A percentile compares a stretch with the other conserved stretches of the same genome.
Conservation (phyloP, 1,140 invertebrate genomes). For the Harpegnathos saltator region DNA sequence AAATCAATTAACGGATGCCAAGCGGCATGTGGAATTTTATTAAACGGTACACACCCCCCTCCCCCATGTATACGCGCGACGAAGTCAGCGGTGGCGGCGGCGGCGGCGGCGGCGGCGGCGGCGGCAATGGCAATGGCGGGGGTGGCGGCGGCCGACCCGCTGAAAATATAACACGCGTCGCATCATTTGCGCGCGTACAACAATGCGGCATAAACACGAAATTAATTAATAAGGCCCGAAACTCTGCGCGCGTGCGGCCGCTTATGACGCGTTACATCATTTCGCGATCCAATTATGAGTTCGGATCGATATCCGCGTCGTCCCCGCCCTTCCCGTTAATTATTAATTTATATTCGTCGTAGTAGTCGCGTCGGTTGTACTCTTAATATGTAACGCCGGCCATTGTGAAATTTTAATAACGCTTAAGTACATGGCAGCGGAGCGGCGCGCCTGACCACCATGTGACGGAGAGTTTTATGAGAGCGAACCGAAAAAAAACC, state of each 20-base stretch:
- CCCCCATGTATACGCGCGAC: too few species aligned
- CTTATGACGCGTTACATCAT: constrained; percentile 19
- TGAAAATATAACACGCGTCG: constrained; percentile 4
- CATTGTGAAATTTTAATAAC: constrained; percentile 49
- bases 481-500: constrained; percentile 23
- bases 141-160: not conserved
- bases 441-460: constrained; percentile 6
- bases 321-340: not conserved
- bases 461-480: constrained; percentile 28
- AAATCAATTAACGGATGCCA: constrained; percentile 38
- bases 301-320: constrained; percentile 28
- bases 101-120: not conserved
- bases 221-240: constrained; percentile 54
- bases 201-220: constrained; percentile 17
- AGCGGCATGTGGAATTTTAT: constrained; percentile 14
- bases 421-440: not conserved
- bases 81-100: not conserved
- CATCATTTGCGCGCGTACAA: constrained; percentile 16
- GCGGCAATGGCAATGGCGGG: not conserved
- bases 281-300: constrained; percentile 41
- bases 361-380: not conserved
- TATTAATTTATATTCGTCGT: constrained; percentile 44
- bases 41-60: constrained; percentile 2
- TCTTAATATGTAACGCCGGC: not conserved
- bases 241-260: not conserved